Base-by-base conservation (phyloP, 2,797 vertebrate species). In the Rhinogobio ventralis region DNA sequence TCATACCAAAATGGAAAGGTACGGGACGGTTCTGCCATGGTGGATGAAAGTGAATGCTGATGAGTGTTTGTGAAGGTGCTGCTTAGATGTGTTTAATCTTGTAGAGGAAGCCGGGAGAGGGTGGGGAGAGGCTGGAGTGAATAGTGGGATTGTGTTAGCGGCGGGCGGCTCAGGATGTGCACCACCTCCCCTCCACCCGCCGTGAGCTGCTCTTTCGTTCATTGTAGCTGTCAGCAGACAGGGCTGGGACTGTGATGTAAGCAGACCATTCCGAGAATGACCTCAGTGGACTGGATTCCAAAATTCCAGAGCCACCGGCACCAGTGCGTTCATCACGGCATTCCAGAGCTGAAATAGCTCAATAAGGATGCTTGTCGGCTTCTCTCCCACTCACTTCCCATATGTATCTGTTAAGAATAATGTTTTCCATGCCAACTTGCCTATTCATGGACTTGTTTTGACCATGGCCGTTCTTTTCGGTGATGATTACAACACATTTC, bases 181-280 rank as follows among this genome's bases (percentile, higher is more conserved):
- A 33, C 42, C 84, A 46, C 67, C 30, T 45, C 80, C 76, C 30
- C 87, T 82, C 64, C 33, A 77, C 30, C 42, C 28, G 51, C 67
- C 53, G 13, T 28, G 79, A 20, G 25, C 23, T 0, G 23, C 74
- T 72, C 9, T 30, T 74, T 79, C 36, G 19, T 7, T 82, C 77
- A 33, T 72, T 81, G 74, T 57, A 73, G 57, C 83, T 71, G 85
- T 80, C 84, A 83, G 53, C 46, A 81, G 78, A 79, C 62, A 79
- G 76, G 81, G 83, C 78, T 23, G 23, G 57, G 45, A 14, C 77
- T 77, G 85, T 93, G 92, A 92, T 91, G 92, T 93, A 91, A 92
- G 90, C 89, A 88, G 85, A 87, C 87, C 1, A 57, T 91, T 91
- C 85, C 90, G 88, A 72, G 45, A 88, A 87, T 94, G 92, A 94